Conservation (phyloP, 1,140 invertebrate species). For the Delia radicum region DNA sequence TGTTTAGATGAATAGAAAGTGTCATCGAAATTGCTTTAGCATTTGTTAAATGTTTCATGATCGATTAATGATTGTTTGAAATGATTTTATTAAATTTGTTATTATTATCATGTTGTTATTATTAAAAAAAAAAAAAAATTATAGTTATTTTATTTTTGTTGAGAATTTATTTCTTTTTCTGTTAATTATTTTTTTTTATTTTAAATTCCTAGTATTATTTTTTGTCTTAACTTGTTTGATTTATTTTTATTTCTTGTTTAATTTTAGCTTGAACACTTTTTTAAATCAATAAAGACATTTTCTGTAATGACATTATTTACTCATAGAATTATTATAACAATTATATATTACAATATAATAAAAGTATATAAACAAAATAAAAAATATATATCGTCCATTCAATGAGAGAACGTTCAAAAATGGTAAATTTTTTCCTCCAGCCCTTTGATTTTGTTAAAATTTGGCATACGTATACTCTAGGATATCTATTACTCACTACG, state of each 20-base stretch:
- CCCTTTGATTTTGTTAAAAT: no score
- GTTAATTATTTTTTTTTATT: background rate
- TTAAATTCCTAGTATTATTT: background rate
- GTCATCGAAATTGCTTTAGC: background rate
- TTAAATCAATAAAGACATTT: background rate
- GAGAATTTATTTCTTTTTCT: background rate
- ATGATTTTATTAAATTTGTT: background rate
- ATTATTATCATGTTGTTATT: background rate
- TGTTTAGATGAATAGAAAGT: slow-evolving; percentile 63
- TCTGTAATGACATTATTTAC: background rate
- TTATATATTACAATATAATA: background rate
- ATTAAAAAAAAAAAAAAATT: no score
- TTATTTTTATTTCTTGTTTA: background rate
- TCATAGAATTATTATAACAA: background rate
- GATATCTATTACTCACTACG: no score
- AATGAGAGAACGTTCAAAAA: no score
- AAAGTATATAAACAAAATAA: background rate
- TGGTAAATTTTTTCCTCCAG: no score
- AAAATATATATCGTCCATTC: no score
- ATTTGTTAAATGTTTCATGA: background rate
- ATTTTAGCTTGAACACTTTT: no score
- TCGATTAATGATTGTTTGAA: background rate
- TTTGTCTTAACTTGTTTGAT: no score
- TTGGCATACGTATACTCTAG: no score
- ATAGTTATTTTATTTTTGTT: background rate